Evolutionary conservation across 2,113 vertebrate genomes (phyloP), one percentile per base, ranked within the genome.

Genomic region (Pungitius pungitius): DNA sequence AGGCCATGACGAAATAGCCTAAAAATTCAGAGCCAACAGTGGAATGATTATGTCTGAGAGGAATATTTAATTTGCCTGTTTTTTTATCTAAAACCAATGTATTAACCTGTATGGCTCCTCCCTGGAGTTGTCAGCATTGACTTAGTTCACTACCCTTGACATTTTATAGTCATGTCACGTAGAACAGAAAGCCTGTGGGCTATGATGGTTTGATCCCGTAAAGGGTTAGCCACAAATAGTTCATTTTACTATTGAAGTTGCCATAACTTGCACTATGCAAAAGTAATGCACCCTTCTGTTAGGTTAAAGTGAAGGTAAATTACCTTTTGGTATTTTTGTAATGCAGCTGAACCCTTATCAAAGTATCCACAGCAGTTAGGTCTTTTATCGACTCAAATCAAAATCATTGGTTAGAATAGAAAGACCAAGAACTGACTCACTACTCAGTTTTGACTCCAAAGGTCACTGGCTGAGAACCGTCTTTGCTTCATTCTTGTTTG

Each of bases 41-140:
- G 17, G 6, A 27, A 43, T 42, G 13, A 42, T 30, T 27, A 18
- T 56, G 35, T n/a, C 49, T 3, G 37, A 20, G 35, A 27, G 24
- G 17, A 30, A 20, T 12, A 39, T 10, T 55, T 22, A 3, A 18
- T 40, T 26, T 67, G 47, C 33, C 17, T 2, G 2, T 13, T 51
- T 42, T 7, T n/a, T n/a, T n/a, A 54, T 67, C 15, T 67, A 68
- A 68, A 68, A 40, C 39, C 20, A 17, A 39, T n/a, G n/a, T 9
- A 20, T 26, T 7, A 47, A 27, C 13, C n/a, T n/a, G 26, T 35
- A 1, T 5, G 14, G n/a, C n/a, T n/a, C 15, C 22, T 27, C 17
- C 43, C 18, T 12, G 24, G 27, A 47, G 10, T 35, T 45, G 2
- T 26, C 33, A 42, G 47, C 27, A 27, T 24, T 37, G 49, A 3